phyloP scores from a whole-genome alignment of 2,888 invertebrate species.

The Mesoligia furuncula region DNA sequence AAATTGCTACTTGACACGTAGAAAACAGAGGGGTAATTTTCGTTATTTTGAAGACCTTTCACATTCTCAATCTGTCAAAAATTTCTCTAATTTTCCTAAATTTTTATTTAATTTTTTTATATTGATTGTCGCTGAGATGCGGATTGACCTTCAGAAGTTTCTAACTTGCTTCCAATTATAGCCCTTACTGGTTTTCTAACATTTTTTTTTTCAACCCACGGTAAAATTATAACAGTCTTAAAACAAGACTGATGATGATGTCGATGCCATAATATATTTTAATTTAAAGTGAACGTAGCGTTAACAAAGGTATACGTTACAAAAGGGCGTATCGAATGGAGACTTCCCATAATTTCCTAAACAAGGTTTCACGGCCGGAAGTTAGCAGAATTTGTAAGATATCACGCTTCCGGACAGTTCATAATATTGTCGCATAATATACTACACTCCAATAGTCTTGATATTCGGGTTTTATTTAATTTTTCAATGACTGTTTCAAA shows the following conservation, averaged over 20 bases:
- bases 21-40: too few species aligned
- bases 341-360: conserved; percentile 84
- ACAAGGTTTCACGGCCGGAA: conserved; percentile 86
- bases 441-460: conserved; percentile 65
- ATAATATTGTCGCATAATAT: conserved; percentile 74
- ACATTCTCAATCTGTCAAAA: too few species aligned
- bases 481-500: background rate
- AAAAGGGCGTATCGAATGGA: conserved; percentile 80
- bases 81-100: too few species aligned
- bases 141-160: too few species aligned
- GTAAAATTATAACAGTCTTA: background rate
- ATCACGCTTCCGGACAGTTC: conserved; percentile 86
- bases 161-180: too few species aligned
- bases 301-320: conserved; percentile 73
- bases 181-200: too few species aligned
- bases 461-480: conserved; percentile 62
- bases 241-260: conserved; percentile 34
- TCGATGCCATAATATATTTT: conserved; percentile 27
- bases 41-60: too few species aligned
- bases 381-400: conserved; percentile 88
- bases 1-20: too few species aligned
- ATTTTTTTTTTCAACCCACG: too few species aligned
- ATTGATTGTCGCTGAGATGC: too few species aligned
- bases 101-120: too few species aligned
- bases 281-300: conserved; percentile 56